Percentiles rank a stretch among this genome's conserved stretches.
Conservation (phyloP, 2,113 vertebrate species). For the Gulo gulo region DNA sequence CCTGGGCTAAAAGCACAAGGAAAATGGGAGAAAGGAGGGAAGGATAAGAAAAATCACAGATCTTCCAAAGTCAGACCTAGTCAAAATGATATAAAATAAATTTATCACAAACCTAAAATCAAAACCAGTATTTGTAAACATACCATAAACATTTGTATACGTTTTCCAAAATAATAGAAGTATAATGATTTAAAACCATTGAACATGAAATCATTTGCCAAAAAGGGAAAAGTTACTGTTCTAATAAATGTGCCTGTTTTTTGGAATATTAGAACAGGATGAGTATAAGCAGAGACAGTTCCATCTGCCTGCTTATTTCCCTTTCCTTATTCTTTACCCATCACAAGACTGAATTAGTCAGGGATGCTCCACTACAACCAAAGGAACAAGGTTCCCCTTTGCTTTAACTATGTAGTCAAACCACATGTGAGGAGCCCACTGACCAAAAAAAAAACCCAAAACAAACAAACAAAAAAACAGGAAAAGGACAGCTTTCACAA, state of each 20-base stretch:
- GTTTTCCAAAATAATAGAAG: slow-evolving; percentile 19
- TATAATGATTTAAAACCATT: neutral
- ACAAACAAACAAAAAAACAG: neutral
- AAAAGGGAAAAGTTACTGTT: slow-evolving; percentile 2
- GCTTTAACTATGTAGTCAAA: neutral
- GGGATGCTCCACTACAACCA: neutral
- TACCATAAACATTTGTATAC: neutral
- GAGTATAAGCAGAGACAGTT: neutral
- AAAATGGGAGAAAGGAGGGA: neutral
- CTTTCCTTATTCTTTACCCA: neutral
- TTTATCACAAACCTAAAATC: slow-evolving; percentile 38
- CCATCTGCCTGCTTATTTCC: neutral
- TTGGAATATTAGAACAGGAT: neutral
- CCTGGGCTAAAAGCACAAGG: neutral
- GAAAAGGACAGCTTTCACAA: neutral
- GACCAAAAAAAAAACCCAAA: neutral
- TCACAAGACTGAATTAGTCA: neutral
- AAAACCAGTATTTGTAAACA: slow-evolving; percentile 35
- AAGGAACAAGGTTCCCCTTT: neutral
- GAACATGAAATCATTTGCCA: neutral
- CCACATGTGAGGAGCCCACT: neutral
- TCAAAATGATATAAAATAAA: slow-evolving; percentile 19
- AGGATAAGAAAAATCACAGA: neutral
- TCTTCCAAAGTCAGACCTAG: neutral
- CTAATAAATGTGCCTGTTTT: neutral